Conservation (phyloP, 2,797 vertebrate species). For the Amblyopsis hoosieri region DNA sequence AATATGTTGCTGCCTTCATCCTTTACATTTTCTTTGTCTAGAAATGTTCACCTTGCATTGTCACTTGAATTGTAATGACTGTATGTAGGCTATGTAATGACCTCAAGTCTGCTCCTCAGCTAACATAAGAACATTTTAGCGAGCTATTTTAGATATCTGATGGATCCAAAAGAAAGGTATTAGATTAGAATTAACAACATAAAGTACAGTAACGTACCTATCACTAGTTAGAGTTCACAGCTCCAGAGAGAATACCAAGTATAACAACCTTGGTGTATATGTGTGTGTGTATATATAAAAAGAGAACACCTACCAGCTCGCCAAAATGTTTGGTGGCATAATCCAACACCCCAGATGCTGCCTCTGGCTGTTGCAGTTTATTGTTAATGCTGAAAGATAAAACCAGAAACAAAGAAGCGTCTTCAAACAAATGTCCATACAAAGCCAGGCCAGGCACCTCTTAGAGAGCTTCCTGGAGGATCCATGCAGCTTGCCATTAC, state of each 20-base stretch:
- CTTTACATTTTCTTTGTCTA: too few species aligned
- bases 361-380: slow-evolving; percentile 97
- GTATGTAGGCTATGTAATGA: too few species aligned
- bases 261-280: neutral
- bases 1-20: too few species aligned
- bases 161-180: too few species aligned
- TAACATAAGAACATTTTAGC: too few species aligned
- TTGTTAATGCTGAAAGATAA: slow-evolving; percentile 93
- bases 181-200: too few species aligned
- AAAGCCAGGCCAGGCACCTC: neutral
- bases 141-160: too few species aligned
- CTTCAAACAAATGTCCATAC: slow-evolving; percentile 6
- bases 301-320: slow-evolving; percentile 87
- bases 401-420: slow-evolving; percentile 17
- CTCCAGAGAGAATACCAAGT: neutral
- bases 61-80: too few species aligned
- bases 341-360: slow-evolving; percentile 94
- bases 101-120: too few species aligned
- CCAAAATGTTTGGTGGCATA: slow-evolving; percentile 99
- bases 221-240: too few species aligned
- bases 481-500: slow-evolving; percentile 1
- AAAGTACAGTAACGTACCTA: too few species aligned
- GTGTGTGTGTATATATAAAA: neutral
- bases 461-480: slow-evolving; percentile 2
- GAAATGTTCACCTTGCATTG: too few species aligned